Conservation (phyloP, 2,888 invertebrate species). For the Plebejus anna region DNA sequence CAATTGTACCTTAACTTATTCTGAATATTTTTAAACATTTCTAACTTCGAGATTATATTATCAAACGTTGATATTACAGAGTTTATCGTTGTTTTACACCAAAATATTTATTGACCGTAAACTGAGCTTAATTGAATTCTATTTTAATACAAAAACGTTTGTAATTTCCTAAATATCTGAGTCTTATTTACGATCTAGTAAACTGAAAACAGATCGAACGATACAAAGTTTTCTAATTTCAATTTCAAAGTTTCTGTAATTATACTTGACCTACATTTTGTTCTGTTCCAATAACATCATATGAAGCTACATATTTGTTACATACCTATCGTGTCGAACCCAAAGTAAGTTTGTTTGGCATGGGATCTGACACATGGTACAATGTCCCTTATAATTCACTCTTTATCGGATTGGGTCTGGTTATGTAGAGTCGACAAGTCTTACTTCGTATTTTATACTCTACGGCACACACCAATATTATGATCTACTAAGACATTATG, state of each 20-base stretch:
- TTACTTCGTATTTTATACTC: not conserved
- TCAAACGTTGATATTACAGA: slow-evolving; percentile 9
- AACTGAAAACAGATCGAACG: not conserved
- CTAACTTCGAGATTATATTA: not conserved
- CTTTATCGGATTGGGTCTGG: not conserved
- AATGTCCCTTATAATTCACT: not conserved
- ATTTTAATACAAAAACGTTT: not conserved
- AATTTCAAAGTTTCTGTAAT: not conserved
- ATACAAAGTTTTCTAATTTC: slow-evolving; percentile 10
- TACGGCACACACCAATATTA: not conserved
- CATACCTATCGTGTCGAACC: not conserved
- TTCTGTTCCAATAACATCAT: not conserved
- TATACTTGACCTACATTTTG: slow-evolving; percentile 9
- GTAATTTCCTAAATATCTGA: not conserved
- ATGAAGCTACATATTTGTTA: not conserved
- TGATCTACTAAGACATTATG: too few relatives aligned
- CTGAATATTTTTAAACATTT: not conserved
- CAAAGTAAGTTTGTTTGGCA: not conserved
- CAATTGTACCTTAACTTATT: not conserved
- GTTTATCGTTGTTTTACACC: slow-evolving; percentile 31
- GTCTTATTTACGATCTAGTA: not conserved
- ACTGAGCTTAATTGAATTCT: slow-evolving; percentile 12
- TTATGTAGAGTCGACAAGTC: not conserved
- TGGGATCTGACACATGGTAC: not conserved
- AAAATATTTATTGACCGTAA: slow-evolving; percentile 23